Percentiles rank a stretch among this genome's conserved stretches.
These are phyloP conservation scores for Tricholaema leucomelas DNA, from an alignment of 2,113 vertebrate genomes.

Conservation along the genomic window DNA sequence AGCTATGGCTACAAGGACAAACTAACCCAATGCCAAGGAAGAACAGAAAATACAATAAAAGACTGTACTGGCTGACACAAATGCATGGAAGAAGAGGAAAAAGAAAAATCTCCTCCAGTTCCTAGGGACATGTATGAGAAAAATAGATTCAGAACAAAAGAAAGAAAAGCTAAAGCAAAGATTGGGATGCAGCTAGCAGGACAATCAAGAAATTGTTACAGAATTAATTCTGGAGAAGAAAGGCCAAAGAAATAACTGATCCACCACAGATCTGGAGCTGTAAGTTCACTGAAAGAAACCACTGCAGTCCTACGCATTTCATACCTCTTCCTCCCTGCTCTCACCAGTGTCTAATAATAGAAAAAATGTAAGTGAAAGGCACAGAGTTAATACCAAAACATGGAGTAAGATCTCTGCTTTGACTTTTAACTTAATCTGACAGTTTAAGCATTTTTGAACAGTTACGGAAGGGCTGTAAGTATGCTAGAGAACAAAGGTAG, in stretches of 20 bases:
- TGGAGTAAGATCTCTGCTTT: not conserved
- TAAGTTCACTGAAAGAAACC: not conserved
- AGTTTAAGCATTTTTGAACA: not conserved
- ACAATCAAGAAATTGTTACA: not conserved
- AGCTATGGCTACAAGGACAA: not conserved
- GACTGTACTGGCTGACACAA: not conserved
- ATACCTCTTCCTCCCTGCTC: not conserved
- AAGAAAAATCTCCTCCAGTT: not conserved
- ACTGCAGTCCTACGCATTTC: not conserved
- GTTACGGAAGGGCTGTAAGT: not conserved
- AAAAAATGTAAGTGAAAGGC: not conserved
- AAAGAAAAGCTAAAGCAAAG: not conserved
- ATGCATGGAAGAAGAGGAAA: not conserved
- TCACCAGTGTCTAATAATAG: not conserved
- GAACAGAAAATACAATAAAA: not conserved
- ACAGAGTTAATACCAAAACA: not conserved
- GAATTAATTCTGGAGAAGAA: not conserved
- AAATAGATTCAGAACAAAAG: not conserved
- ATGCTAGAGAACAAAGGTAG: not conserved
- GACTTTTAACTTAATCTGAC: not conserved
- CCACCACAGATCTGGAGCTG: not conserved
- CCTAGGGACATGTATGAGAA: not conserved
- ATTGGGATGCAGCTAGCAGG: not conserved
- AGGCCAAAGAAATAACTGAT: not conserved
- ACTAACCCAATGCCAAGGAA: not conserved